Conservation (phyloP, 2,888 invertebrate species). For the Andrena minutula region DNA sequence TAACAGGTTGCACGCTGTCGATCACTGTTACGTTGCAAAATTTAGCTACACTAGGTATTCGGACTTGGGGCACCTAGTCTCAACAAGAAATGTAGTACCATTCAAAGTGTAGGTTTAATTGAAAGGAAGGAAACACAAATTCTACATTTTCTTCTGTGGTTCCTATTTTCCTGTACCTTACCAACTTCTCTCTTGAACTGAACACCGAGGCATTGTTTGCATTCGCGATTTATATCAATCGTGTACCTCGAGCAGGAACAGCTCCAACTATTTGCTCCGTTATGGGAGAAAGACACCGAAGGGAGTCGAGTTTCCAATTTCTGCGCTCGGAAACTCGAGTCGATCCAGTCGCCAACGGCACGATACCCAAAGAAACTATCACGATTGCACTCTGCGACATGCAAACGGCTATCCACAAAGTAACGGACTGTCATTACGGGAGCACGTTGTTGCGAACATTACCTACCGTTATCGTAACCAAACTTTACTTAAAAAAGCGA, state of each 20-base stretch:
- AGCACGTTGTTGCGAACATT: constrained; percentile 13
- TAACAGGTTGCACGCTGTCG: constrained; percentile 18
- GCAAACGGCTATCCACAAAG: background rate
- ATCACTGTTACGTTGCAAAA: background rate
- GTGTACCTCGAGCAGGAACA: background rate
- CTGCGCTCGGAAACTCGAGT: constrained; percentile 48
- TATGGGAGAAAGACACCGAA: constrained; percentile 37
- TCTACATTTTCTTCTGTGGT: too few relatives aligned
- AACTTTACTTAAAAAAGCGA: constrained; percentile 1
- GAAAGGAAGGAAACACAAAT: too few relatives aligned
- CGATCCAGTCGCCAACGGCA: constrained; percentile 7
- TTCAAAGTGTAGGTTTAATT: too few relatives aligned
- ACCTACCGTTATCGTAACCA: constrained; percentile 1
- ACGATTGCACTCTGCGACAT: background rate
- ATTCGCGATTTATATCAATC: constrained; percentile 1
- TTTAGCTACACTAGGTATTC: background rate
- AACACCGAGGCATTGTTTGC: too few relatives aligned
- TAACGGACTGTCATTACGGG: constrained; percentile 12
- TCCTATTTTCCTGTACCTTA: too few relatives aligned
- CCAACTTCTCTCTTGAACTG: too few relatives aligned
- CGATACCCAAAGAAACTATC: constrained; percentile 31
- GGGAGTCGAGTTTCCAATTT: constrained; percentile 47
- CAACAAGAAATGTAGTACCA: too few relatives aligned
- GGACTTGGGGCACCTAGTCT: too few relatives aligned
- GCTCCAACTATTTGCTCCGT: constrained; percentile 9